phyloP scores from a whole-genome alignment of 2,797 vertebrate species.

The Platalea minor region DNA sequence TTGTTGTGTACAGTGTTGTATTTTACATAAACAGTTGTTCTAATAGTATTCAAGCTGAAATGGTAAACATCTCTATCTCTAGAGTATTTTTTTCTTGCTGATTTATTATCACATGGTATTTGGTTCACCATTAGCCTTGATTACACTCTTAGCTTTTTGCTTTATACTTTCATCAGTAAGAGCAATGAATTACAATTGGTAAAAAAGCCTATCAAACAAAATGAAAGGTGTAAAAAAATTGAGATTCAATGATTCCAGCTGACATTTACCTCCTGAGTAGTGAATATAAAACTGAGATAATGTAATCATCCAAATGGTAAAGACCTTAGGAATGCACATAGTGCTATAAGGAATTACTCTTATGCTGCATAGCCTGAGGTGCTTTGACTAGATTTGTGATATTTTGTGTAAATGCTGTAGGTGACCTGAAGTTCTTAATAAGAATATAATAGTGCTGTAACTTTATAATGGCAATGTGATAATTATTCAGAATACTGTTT shows the following conservation, averaged over 20 bases:
- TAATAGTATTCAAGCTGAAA: neutral
- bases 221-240: neutral
- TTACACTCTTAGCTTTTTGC: constrained; percentile 33
- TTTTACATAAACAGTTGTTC: constrained; percentile 44
- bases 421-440: constrained; percentile 7
- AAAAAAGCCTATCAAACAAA: constrained; percentile 28
- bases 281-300: constrained; percentile 43
- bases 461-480: neutral
- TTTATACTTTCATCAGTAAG: constrained; percentile 19
- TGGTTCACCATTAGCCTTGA: constrained; percentile 30
- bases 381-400: neutral
- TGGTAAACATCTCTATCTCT: neutral
- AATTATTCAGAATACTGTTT: constrained; percentile 20
- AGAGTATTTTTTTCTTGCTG: constrained; percentile 25
- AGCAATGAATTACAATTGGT: constrained; percentile 18
- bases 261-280: constrained; percentile 55
- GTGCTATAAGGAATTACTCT: neutral
- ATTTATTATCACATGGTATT: constrained; percentile 25
- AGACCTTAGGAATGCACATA: neutral
- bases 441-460: neutral
- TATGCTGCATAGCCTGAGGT: neutral
- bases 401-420: constrained; percentile 4
- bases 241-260: constrained; percentile 11
- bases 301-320: constrained; percentile 48
- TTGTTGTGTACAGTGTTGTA: neutral